These are phyloP conservation scores for Callithrix jacchus DNA, from an alignment of 2,113 vertebrate genomes.

Conservation along the genomic window DNA sequence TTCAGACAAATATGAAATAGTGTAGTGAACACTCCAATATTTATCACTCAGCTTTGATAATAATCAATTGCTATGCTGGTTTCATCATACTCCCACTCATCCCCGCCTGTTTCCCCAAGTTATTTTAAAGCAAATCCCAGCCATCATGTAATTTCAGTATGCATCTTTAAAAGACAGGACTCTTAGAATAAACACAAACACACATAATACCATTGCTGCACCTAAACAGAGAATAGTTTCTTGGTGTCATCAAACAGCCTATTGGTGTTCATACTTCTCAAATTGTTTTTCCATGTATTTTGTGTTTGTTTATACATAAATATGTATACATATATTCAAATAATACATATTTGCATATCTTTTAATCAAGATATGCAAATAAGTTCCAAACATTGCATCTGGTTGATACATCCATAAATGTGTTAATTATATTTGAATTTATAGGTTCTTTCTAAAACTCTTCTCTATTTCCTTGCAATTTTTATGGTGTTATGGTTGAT, in stretches of 20 bases:
- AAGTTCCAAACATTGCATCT: not conserved
- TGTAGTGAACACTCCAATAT: not conserved
- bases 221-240: not conserved
- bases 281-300: not conserved
- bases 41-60: not conserved
- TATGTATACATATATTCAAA: not conserved
- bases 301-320: not conserved
- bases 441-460: not conserved
- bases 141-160: not conserved
- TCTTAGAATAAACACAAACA: conserved; percentile 4
- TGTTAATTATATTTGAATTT: not conserved
- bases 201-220: not conserved
- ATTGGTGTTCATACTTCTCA: not conserved
- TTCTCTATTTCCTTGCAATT: not conserved
- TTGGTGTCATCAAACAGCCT: not conserved
- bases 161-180: not conserved
- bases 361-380: not conserved
- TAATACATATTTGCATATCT: not conserved
- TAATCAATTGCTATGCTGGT: not conserved
- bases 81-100: not conserved
- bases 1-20: not conserved
- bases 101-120: not conserved
- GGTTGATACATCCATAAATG: not conserved
- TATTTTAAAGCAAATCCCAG: conserved; percentile 27
- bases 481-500: not conserved